These are phyloP conservation scores for Rhyzopertha dominica DNA, from an alignment of 1,140 invertebrate genomes.

Conservation along the genomic window DNA sequence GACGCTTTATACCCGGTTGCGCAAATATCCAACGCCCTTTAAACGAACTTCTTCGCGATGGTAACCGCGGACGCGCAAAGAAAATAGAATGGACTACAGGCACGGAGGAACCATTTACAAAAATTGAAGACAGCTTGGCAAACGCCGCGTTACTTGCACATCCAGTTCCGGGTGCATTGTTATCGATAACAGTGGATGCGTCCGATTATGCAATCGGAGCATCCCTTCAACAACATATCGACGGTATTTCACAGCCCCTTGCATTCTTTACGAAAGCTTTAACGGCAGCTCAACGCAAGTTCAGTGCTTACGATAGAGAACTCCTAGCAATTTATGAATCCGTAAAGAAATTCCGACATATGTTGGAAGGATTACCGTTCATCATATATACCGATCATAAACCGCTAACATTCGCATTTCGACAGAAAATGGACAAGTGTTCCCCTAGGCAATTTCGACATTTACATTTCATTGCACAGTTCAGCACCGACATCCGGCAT, in stretches of 20 bases:
- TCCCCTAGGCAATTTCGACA: constrained; percentile 29
- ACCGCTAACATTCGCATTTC: constrained; percentile 22
- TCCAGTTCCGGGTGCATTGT: constrained; percentile 22
- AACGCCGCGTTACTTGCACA: constrained; percentile 31
- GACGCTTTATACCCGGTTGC: constrained; percentile 29
- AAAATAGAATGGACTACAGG: too few species aligned
- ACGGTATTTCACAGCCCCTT: constrained; percentile 16
- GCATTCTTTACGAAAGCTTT: constrained; percentile 29
- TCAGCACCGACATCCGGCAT: constrained; percentile 38
- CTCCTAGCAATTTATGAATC: constrained; percentile 44
- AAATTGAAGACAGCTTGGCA: constrained; percentile 25
- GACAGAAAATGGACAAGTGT: constrained; percentile 18
- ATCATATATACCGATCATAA: constrained; percentile 26
- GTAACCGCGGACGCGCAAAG: constrained; percentile 22
- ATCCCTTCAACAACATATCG: constrained; percentile 29
- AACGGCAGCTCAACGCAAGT: constrained; percentile 32
- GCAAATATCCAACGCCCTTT: constrained; percentile 29
- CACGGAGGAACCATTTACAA: constrained; percentile 22
- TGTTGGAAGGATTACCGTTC: constrained; percentile 29
- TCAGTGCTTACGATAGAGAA: constrained; percentile 45
- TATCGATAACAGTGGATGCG: constrained; percentile 30
- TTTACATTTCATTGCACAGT: constrained; percentile 35
- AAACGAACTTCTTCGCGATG: constrained; percentile 17
- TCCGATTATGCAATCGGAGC: constrained; percentile 33
- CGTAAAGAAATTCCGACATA: constrained; percentile 26